A percentile compares a stretch with the other conserved stretches of the same genome.
These are phyloP conservation scores for Drosophila tsacasi DNA, from an alignment of 1,140 invertebrate genomes.

Conservation along the genomic window DNA sequence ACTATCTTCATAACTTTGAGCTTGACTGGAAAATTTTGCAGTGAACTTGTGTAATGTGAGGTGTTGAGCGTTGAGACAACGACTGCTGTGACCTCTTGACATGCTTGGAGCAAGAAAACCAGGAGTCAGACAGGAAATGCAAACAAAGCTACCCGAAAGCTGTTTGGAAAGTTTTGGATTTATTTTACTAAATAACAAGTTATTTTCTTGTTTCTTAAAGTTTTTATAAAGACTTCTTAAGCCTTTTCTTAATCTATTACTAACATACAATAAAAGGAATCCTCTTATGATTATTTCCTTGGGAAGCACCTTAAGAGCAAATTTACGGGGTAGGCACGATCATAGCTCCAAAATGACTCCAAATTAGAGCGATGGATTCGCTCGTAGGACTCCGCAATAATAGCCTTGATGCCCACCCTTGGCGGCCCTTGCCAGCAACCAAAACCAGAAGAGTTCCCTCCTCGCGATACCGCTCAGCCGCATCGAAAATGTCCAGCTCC, in stretches of 20 bases:
- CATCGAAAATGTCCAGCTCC: too few species aligned
- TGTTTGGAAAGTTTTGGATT: not conserved
- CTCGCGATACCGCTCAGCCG: too few species aligned
- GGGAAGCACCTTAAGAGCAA: too few species aligned
- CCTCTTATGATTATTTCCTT: not conserved
- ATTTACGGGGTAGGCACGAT: not conserved
- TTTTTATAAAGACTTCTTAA: not conserved
- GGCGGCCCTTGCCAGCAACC: too few species aligned
- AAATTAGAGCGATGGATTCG: too few species aligned
- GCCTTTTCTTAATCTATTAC: not conserved
- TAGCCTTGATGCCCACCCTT: too few species aligned
- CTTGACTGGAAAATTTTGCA: conserved; percentile 41
- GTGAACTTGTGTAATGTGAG: conserved; percentile 12
- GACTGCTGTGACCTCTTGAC: conserved; percentile 10
- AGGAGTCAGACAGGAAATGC: not conserved
- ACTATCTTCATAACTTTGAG: conserved; percentile 9
- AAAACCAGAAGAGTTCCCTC: too few species aligned
- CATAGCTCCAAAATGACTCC: too few species aligned
- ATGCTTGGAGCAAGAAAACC: not conserved
- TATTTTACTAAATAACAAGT: not conserved
- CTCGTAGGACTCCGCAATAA: too few species aligned
- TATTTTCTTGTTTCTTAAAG: not conserved
- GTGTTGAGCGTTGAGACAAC: conserved; percentile 27
- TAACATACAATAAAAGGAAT: not conserved
- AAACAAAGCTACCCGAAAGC: not conserved